Evolutionary conservation across 2,113 vertebrate species (phyloP).

Genomic region (Myiozetetes cayanensis): DNA sequence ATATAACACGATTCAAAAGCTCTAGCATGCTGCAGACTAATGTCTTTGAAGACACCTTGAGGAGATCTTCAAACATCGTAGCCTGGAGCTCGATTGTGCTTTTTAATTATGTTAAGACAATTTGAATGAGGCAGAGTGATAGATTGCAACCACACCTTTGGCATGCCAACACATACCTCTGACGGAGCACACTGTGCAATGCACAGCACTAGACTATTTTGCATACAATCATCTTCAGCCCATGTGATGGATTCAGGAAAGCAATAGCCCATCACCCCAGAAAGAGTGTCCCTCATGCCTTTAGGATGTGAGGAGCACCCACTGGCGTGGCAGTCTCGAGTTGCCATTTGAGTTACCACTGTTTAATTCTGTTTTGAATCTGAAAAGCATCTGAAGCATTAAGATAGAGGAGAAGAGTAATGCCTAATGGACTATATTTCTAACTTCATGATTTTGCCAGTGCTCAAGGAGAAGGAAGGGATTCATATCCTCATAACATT

Average conservation of each 20-base stretch:
- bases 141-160: constrained; percentile 50
- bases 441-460: not conserved
- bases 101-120: constrained; percentile 50
- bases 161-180: not conserved
- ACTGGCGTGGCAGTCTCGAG: not conserved
- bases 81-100: constrained; percentile 16
- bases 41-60: not conserved
- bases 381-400: not conserved
- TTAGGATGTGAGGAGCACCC: not conserved
- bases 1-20: not conserved
- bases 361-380: not conserved
- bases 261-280: not conserved
- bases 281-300: not conserved
- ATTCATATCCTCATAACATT: not conserved
- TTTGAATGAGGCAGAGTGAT: constrained; percentile 32
- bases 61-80: constrained; percentile 28
- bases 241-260: not conserved
- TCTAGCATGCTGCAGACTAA: not conserved
- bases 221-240: not conserved
- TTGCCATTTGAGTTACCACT: not conserved
- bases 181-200: not conserved
- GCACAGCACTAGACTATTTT: not conserved
- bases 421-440: not conserved
- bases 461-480: constrained; percentile 12
- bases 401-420: not conserved